phyloP scores from a whole-genome alignment of 30 jellyfish, hydroid and myxozoan genomes.

The Nemopilema nomurai region DNA sequence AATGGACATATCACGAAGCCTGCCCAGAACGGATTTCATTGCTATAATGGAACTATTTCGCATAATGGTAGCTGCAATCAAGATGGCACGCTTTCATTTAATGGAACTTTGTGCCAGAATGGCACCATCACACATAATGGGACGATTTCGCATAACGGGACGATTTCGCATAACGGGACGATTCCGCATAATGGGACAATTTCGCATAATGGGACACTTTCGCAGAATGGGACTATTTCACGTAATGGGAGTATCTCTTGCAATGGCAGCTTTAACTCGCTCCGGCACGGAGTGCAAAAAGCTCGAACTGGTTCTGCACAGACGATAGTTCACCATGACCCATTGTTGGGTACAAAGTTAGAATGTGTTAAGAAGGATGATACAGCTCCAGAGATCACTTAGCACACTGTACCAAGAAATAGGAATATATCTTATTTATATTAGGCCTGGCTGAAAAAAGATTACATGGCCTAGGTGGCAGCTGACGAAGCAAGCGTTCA shows the following conservation, averaged over 20 bases:
- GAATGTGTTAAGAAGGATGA: constrained; percentile 40
- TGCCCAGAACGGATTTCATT: background rate
- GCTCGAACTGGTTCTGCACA: constrained; percentile 53
- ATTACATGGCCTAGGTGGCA: background rate
- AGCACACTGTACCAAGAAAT: background rate
- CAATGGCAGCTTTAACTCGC: constrained; percentile 50
- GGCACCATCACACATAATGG: background rate
- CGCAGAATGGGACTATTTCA: constrained; percentile 23
- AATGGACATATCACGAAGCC: constrained; percentile 30
- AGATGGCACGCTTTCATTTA: constrained; percentile 17
- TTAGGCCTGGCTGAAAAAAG: background rate
- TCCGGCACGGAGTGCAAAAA: constrained; percentile 54
- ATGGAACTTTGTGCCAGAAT: constrained; percentile 10
- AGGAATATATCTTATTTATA: background rate
- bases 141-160: background rate
- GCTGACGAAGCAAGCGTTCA: background rate
- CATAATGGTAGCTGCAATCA: constrained; percentile 28
- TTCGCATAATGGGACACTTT: background rate
- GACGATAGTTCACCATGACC: constrained; percentile 64
- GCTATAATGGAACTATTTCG: constrained; percentile 8
- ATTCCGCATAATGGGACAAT: constrained; percentile 10
- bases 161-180: background rate
- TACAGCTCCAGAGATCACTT: background rate
- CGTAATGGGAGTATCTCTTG: constrained; percentile 18
- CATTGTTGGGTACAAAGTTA: constrained; percentile 53